Evolutionary conservation across 2,797 vertebrate species (phyloP).

Genomic region (Halcyon leucocephala): DNA sequence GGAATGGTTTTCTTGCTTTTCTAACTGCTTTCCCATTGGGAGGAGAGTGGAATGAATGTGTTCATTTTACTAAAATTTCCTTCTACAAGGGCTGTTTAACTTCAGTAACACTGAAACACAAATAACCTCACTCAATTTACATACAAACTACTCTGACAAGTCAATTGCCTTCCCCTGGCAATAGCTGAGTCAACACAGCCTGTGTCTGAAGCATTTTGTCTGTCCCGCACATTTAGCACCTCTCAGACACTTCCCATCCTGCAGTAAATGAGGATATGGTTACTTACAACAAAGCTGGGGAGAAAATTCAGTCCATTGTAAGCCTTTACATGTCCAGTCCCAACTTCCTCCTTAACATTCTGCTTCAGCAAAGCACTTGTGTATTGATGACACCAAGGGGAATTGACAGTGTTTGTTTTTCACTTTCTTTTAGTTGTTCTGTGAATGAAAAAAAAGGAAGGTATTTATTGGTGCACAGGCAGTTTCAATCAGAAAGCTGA

Average conservation of each 20-base stretch:
- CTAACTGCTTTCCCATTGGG: background rate
- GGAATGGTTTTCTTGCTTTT: constrained; percentile 4
- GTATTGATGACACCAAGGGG: background rate
- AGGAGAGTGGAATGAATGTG: background rate
- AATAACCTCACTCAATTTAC: background rate
- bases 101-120: background rate
- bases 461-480: background rate
- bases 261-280: background rate
- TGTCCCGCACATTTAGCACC: background rate
- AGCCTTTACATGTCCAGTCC: background rate
- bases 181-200: background rate
- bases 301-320: background rate
- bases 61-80: background rate
- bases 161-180: background rate
- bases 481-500: background rate
- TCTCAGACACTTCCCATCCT: background rate
- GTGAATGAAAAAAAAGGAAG: background rate
- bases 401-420: background rate
- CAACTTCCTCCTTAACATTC: background rate
- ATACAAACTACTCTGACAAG: background rate
- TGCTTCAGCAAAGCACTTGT: background rate
- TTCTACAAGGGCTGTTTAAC: background rate
- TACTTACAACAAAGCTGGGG: background rate
- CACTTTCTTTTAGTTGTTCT: background rate
- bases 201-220: background rate